phyloP scores from a whole-genome alignment of 1,140 invertebrate genomes.

The Aphaenogaster floridana region DNA sequence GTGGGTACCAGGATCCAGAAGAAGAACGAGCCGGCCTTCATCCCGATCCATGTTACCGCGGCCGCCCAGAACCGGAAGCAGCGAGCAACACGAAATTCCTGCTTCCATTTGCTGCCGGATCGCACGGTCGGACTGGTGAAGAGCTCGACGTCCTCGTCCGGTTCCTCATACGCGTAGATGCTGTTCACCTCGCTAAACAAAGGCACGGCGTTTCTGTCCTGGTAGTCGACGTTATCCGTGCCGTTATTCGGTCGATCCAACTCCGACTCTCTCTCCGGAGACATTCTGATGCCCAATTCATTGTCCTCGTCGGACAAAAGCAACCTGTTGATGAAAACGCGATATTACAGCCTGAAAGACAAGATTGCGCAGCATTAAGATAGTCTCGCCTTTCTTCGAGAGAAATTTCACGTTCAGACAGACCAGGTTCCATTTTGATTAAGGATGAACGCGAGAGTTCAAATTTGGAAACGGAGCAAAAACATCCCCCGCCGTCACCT shows the following conservation, averaged over 20 bases:
- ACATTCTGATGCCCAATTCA: constrained; percentile 69
- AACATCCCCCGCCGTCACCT: constrained; percentile 37
- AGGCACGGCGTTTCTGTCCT: constrained; percentile 3
- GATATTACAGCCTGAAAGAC: not conserved
- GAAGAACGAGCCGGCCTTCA: constrained; percentile 73
- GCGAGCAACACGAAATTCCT: constrained; percentile 71
- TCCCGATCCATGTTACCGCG: constrained; percentile 69
- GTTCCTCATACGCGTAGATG: constrained; percentile 72
- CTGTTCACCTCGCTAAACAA: constrained; percentile 56
- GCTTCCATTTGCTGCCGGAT: constrained; percentile 65
- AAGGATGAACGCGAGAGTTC: not conserved
- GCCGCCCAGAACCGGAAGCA: constrained; percentile 76
- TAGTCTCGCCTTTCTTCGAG: not conserved
- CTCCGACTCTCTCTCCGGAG: constrained; percentile 46
- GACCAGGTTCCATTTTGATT: not conserved
- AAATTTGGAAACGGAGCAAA: not conserved
- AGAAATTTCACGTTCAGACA: not conserved
- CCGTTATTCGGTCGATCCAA: constrained; percentile 40
- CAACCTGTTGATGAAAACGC: constrained; percentile 33
- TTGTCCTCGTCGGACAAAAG: constrained; percentile 79
- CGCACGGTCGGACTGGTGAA: constrained; percentile 67
- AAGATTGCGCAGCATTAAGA: too few relatives aligned
- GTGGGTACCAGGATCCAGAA: constrained; percentile 79
- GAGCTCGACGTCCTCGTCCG: constrained; percentile 75
- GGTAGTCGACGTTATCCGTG: constrained; percentile 27